Base-by-base conservation (phyloP, 2,797 vertebrate species). In the Gallinago solitaria region DNA sequence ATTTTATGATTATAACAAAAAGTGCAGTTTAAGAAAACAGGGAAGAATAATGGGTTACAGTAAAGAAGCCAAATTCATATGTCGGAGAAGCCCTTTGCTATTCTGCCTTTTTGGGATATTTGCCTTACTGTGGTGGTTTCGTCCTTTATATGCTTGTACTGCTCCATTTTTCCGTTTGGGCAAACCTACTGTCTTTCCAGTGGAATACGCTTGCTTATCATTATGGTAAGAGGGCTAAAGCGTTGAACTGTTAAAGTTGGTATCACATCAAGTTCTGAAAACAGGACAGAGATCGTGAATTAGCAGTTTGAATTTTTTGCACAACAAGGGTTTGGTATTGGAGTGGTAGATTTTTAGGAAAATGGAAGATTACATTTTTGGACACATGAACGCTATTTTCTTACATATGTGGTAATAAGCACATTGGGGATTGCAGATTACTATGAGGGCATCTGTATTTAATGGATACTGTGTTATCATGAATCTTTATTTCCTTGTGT, bases 261-360 rank as follows among this genome's bases (percentile, higher is more conserved):
- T 61, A 6, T 86, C 35, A 3, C 0, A 0, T 28, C 3, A 10
- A 1, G 32, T 86, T 37, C 32, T 90, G 47, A 69, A 47, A 50
- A 32, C 9, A 9, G 21, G 23, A n/a, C 25, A 70, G 63, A 78
- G 32, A 59, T 35, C 5, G 4, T 33, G 21, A 57, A 48, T 16
- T 14, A 35, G 9, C 3, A 60, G 60, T 84, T 57, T 33, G 19
- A 68, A 11, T 65, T 53, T 77, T 89, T 61, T 84, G 51, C 8
- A 47, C 30, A 73, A 28, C 23, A 30, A 30, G 8, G 11, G 6
- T 54, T 79, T 33, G 21, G 2, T 12, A 3, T 37, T 59, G 21
- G n/a, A 73, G 28, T 45, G 18, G 23, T 45, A 45, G 19, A 19
- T 79, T 78, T 78, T 60, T 82, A 64, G 11, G 35, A 81, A 60